Evolutionary conservation across 1,140 invertebrate genomes (phyloP).

Genomic region (Plectrocnemia conspersa): DNA sequence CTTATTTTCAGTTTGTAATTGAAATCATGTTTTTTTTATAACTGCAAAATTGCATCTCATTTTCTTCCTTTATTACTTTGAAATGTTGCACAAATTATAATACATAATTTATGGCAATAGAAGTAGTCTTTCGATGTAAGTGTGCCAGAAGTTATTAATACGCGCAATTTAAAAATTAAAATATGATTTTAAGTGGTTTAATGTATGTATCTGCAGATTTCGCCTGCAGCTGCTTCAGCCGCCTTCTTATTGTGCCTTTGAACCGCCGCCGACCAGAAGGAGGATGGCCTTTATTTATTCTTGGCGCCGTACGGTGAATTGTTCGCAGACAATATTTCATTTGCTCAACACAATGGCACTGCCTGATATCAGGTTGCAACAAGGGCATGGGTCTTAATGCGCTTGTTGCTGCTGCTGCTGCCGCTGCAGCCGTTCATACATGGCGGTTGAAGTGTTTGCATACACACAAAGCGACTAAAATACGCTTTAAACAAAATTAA

Average conservation of each 20-base stretch:
- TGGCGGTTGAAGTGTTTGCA: no score
- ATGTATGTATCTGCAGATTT: no score
- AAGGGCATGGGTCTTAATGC: neutral
- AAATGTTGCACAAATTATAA: no score
- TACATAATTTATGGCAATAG: neutral
- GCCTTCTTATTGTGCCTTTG: conserved; percentile 9
- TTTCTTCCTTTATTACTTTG: no score
- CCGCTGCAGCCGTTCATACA: no score
- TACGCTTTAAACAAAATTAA: no score
- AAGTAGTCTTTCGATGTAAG: neutral
- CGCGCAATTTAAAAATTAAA: no score
- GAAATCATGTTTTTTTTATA: no score
- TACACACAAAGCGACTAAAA: no score
- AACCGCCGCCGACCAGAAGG: conserved; percentile 11
- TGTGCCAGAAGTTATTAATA: neutral
- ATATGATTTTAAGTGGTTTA: no score
- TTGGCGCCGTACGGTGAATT: neutral
- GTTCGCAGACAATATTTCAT: conserved; percentile 13
- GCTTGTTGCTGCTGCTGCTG: neutral
- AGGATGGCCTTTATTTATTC: conserved; percentile 22
- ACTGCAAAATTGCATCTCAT: no score
- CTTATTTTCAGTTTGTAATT: no score
- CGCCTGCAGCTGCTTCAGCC: neutral
- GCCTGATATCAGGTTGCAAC: conserved; percentile 3
- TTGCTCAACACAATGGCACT: neutral